Evolutionary conservation across 1,140 invertebrate genomes (phyloP).

Genomic region (Procambarus virginalis): DNA sequence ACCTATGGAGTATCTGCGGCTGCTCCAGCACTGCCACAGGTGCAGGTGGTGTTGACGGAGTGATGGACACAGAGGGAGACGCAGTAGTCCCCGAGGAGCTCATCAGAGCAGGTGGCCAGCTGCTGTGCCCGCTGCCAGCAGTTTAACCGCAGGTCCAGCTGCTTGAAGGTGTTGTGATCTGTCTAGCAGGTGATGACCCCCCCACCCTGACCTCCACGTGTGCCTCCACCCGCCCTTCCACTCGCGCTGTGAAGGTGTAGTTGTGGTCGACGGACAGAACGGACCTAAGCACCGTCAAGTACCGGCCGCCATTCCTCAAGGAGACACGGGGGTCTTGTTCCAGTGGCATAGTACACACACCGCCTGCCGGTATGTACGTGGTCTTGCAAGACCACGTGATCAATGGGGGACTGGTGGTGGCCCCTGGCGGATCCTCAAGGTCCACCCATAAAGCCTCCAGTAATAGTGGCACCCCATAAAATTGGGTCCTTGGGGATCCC

Average conservation of each 20-base stretch:
- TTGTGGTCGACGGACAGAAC: not conserved
- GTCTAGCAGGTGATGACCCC: not conserved
- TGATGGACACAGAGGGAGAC: not conserved
- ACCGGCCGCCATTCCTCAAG: not conserved
- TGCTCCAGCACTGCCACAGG: not conserved
- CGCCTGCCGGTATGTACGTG: not conserved
- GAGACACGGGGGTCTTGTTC: not conserved
- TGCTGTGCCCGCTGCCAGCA: not conserved
- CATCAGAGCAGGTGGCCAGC: not conserved
- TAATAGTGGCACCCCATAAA: not conserved
- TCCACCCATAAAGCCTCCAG: not conserved
- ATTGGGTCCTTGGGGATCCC: not conserved
- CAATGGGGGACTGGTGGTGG: not conserved
- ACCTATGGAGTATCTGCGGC: not conserved
- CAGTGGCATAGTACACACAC: not conserved
- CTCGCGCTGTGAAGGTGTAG: not conserved
- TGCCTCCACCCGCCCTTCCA: not conserved
- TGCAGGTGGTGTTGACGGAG: not conserved
- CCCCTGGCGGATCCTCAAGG: not conserved
- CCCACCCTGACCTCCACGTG: not conserved
- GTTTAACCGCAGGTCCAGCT: not conserved
- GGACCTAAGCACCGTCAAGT: not conserved
- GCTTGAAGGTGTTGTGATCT: not conserved
- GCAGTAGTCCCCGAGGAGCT: not conserved
- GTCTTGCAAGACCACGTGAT: not conserved